Percentiles rank a stretch among this genome's conserved stretches.
Evolutionary conservation across 2,797 vertebrate species (phyloP).

Genomic region (Enteromius radiatus): DNA sequence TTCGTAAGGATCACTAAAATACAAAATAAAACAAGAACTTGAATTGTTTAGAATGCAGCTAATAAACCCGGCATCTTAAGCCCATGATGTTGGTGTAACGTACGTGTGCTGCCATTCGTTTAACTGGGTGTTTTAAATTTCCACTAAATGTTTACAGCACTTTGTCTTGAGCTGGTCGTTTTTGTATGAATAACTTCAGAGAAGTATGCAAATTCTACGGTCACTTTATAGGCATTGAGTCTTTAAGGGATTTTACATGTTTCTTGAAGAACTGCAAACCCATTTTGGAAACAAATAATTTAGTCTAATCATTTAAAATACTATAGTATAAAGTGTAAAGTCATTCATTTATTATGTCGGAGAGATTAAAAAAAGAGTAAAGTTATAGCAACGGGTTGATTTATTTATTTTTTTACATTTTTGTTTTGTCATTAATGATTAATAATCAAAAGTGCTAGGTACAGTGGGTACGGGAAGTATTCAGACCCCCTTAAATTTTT

Average conservation of each 20-base stretch:
- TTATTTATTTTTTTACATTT: not conserved
- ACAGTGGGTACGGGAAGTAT: too few species aligned
- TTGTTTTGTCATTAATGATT: not conserved
- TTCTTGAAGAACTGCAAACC: not conserved
- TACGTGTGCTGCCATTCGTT: not conserved
- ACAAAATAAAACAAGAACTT: not conserved
- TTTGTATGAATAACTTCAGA: not conserved
- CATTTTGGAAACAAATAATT: not conserved
- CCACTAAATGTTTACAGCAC: not conserved
- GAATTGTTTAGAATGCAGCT: not conserved
- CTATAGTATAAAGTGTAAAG: not conserved
- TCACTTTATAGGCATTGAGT: not conserved
- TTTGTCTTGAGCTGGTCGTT: not conserved
- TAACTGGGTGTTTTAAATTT: not conserved
- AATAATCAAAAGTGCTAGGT: not conserved
- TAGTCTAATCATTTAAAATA: not conserved
- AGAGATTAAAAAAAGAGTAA: not conserved
- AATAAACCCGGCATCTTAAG: constrained; percentile 8
- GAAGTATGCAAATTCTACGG: not conserved
- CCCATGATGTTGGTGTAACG: not conserved
- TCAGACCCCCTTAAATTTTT: too few species aligned
- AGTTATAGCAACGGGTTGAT: not conserved
- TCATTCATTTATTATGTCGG: not conserved
- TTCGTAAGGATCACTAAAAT: constrained; percentile 1
- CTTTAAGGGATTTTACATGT: not conserved